These are phyloP conservation scores for Palaemon carinicauda DNA, from an alignment of 1,140 invertebrate genomes.

Conservation along the genomic window DNA sequence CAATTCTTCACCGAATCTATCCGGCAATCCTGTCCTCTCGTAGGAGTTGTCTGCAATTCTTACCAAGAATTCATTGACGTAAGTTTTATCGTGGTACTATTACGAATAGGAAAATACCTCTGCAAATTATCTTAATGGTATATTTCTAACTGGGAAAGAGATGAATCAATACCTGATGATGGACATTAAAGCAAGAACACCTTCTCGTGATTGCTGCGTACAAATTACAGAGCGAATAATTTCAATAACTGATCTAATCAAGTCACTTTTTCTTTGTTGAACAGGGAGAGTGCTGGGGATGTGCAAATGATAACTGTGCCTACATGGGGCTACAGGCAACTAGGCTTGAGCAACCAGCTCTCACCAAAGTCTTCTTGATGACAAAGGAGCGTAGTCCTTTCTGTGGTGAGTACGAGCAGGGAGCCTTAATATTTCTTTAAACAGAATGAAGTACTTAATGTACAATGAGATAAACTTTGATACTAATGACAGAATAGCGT, in stretches of 20 bases:
- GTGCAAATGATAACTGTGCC: slow-evolving; percentile 20
- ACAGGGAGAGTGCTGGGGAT: slow-evolving; percentile 53
- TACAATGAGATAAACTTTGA: no score
- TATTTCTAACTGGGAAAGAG: no score
- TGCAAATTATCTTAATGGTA: no score
- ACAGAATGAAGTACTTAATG: no score
- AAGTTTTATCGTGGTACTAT: no score
- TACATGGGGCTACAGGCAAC: slow-evolving; percentile 20
- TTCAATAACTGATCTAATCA: no score
- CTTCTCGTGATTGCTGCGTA: no score
- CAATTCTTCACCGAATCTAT: slow-evolving; percentile 55
- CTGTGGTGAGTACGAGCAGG: slow-evolving; percentile 41
- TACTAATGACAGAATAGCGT: no score
- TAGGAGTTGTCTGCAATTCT: slow-evolving; percentile 42
- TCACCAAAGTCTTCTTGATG: slow-evolving; percentile 35
- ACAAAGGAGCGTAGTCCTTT: slow-evolving; percentile 34
- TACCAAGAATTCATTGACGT: slow-evolving; percentile 47
- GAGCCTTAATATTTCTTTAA: no score
- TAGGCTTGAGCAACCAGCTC: not conserved
- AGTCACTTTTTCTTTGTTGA: not conserved
- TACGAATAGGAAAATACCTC: no score
- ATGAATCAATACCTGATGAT: no score
- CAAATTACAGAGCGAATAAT: not conserved
- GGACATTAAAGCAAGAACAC: no score
- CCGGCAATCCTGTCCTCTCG: slow-evolving; percentile 49